phyloP scores from a whole-genome alignment of 2,888 invertebrate species.

The Drosophila merina region DNA sequence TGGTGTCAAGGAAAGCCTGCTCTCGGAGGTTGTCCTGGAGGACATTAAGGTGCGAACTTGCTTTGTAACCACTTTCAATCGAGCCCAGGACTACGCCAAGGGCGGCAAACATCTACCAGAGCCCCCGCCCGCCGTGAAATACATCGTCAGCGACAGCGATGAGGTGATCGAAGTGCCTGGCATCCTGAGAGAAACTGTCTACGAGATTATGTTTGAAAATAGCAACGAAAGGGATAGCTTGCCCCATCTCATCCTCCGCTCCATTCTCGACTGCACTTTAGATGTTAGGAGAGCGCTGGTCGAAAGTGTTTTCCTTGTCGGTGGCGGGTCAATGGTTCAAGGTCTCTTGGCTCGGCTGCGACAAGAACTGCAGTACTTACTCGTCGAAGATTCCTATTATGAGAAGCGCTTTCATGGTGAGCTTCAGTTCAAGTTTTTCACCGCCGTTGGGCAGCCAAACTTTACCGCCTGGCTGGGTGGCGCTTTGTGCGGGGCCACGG shows the following conservation, averaged over 20 bases:
- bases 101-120: conserved; percentile 83
- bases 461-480: conserved; percentile 95
- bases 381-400: conserved; percentile 87
- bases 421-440: conserved; percentile 91
- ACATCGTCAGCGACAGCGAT: conserved; percentile 88
- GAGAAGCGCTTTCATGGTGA: conserved; percentile 85
- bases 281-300: conserved; percentile 92
- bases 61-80: conserved; percentile 91
- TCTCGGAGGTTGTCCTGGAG: conserved; percentile 87
- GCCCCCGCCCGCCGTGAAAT: conserved; percentile 87
- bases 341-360: conserved; percentile 93
- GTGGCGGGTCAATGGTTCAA: conserved; percentile 92
- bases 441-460: conserved; percentile 91
- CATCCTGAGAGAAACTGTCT: conserved; percentile 90
- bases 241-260: conserved; percentile 93
- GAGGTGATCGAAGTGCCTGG: conserved; percentile 87
- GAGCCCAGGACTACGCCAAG: conserved; percentile 86
- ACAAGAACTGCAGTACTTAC: conserved; percentile 89
- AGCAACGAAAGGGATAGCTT: conserved; percentile 93
- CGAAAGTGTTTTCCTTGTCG: conserved; percentile 93
- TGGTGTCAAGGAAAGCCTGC: conserved; percentile 82
- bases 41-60: conserved; percentile 94
- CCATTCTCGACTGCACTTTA: conserved; percentile 91
- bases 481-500: conserved; percentile 91
- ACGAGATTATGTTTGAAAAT: conserved; percentile 93